Base-by-base conservation (phyloP, 2,888 invertebrate species). In the Diogma glabrata region DNA sequence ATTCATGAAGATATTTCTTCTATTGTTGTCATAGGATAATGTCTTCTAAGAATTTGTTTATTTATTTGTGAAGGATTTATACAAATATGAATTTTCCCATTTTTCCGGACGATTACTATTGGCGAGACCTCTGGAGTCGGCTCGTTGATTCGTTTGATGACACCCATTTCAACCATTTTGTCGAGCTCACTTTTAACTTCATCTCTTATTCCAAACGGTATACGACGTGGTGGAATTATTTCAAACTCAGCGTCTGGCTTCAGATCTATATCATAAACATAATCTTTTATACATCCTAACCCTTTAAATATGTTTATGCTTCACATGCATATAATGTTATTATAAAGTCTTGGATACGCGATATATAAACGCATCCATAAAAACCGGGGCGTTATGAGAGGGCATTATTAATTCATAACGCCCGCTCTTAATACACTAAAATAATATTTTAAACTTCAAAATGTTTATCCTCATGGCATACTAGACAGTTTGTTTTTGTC, bases 61-160 rank as follows among this genome's bases (percentile, higher is more conserved):
- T 52, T 54, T 24, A 55, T 12, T 3, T 53, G 38, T n/a, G 51
- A 43, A 22, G 40, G 52, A 49, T 22, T 53, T 9, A 55, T 51
- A 24, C 54, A 57, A 12, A 55, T 36, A 23, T 52, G 30, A 10
- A 52, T 40, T 47, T 54, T 53, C 2, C 43, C 56, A 1, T 50
- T 45, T 12, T 54, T 47, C 8, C 47, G 51, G 17, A 57, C 54
- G 16, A 55, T 52, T 17, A 57, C 52, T 52, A 57, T 51, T 19
- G 52, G 51, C 3, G 30, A 48, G 3, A 58, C 54, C 1, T 55
- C 56, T 45, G 57, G 55, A 7, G 58, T 57, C 16, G 57, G 52
- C 22, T 38, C 20, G 16, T 47, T 55, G 4, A 56, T 56, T 20
- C 26, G 51, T 40, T 52, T 46, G 10, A 56, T 53, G n/a, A 56